Evolutionary conservation across 2,797 vertebrate species (phyloP), one percentile per base, ranked within the genome.

Genomic region (Pangasius djambal): DNA sequence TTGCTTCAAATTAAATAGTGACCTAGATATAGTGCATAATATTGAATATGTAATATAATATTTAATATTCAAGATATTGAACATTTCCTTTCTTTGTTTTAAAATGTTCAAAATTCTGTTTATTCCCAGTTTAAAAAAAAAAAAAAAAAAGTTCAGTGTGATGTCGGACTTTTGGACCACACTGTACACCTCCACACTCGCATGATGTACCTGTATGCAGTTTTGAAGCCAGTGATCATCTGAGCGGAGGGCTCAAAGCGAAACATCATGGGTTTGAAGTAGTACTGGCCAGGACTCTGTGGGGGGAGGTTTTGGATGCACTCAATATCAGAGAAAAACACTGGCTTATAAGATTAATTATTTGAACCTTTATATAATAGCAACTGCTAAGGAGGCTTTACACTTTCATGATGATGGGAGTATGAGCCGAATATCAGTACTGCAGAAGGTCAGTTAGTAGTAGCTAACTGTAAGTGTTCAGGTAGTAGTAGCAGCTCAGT

Each of bases 191-290:
- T 25, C 34, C 37, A 22, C 22, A n/a, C 40, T 87, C 0, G 22
- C 57, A 40, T 48, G 10, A 91, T 70, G 37, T 79, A 99, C 99
- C 99, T 99, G 95, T 99, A 99, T 0, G 99, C 99, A 0, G n/a
- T n/a, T n/a, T n/a, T n/a, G n/a, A n/a, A n/a, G n/a, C n/a, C n/a
- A n/a, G 98, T 97, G 52, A 99, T 99, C 98, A 99, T 99, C 91
- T 99, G 99, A 50, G 99, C 98, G 0, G 97, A 96, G 0, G 99
- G 99, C 89, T 99, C 98, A 87, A 99, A 99, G 74, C 98, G 98
- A 92, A 98, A 99, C 99, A 99, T 99, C 99, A 99, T 99, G 65
- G 99, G 99, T 89, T 99, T 99, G 93, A 99, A 99, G 93, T 99
- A 99, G 92, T 99, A 99, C 93, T 99, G 98, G 61, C 98, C 98